Evolutionary conservation across 1,140 invertebrate genomes (phyloP).

Genomic region (Zaprionus taronus): DNA sequence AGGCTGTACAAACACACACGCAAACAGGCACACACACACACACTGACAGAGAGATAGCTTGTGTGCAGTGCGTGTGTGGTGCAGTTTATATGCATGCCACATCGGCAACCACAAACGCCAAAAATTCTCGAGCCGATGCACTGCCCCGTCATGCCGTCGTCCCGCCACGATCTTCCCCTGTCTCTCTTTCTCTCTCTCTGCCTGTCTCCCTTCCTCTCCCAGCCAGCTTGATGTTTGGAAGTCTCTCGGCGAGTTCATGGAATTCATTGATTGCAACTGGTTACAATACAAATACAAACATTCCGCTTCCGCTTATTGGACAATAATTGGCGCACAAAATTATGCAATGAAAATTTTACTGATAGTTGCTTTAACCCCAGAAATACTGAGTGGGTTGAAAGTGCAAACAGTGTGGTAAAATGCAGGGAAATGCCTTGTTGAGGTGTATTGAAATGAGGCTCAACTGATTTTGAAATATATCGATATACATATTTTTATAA

Average conservation of each 20-base stretch:
- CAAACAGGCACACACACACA: not conserved
- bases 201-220: not conserved
- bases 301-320: constrained; percentile 46
- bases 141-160: not conserved
- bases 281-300: constrained; percentile 53
- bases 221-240: constrained; percentile 1
- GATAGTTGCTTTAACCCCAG: constrained; percentile 13
- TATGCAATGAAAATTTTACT: constrained; percentile 38
- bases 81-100: constrained; percentile 25
- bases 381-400: not conserved
- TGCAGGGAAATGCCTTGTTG: not conserved
- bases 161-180: not conserved
- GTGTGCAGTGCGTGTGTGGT: not conserved
- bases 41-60: not conserved
- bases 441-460: too few relatives aligned
- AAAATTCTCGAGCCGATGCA: constrained; percentile 42
- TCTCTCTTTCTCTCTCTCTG: not conserved
- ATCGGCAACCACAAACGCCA: constrained; percentile 53
- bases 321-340: constrained; percentile 56
- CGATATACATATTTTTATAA: too few relatives aligned
- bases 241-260: constrained; percentile 33
- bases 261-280: constrained; percentile 56
- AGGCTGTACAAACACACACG: constrained; percentile 25
- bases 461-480: too few relatives aligned
- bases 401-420: not conserved